phyloP scores from a whole-genome alignment of 2,113 vertebrate genomes.

The Salvator merianae region DNA sequence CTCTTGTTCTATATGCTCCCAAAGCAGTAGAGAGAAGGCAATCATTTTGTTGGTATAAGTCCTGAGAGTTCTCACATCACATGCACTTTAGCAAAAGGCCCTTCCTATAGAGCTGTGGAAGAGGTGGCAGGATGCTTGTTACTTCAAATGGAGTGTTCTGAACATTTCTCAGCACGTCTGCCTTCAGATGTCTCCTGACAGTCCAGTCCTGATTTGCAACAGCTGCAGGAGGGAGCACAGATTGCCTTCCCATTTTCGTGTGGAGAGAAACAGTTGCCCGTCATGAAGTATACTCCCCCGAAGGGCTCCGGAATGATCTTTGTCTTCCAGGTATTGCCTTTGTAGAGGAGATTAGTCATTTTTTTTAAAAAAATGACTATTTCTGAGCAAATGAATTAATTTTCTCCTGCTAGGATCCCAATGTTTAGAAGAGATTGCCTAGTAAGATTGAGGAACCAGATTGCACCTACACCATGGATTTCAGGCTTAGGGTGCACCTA shows the following conservation, averaged over 20 bases:
- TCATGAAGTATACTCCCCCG: slow-evolving; percentile 29
- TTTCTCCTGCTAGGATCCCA: slow-evolving; percentile 17
- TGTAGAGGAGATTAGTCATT: slow-evolving; percentile 36
- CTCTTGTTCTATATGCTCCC: too few species aligned
- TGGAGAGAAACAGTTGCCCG: slow-evolving; percentile 10
- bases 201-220: background rate
- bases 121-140: background rate
- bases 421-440: slow-evolving; percentile 18
- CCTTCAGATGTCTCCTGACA: background rate
- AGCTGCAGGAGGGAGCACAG: background rate
- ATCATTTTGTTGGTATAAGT: background rate
- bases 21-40: background rate
- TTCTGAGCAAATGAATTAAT: slow-evolving; percentile 33
- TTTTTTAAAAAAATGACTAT: background rate
- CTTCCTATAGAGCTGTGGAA: background rate
- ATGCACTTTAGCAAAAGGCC: background rate
- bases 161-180: background rate
- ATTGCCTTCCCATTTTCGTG: background rate
- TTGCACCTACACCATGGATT: background rate
- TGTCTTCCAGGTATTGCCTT: slow-evolving; percentile 10
- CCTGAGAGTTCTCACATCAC: background rate
- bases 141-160: background rate
- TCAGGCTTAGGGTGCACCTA: too few species aligned
- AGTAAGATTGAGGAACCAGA: slow-evolving; percentile 5
- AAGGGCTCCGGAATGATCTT: slow-evolving; percentile 23